These are phyloP conservation scores for Diplodus sargus DNA, from an alignment of 2,797 vertebrate species.

Conservation along the genomic window DNA sequence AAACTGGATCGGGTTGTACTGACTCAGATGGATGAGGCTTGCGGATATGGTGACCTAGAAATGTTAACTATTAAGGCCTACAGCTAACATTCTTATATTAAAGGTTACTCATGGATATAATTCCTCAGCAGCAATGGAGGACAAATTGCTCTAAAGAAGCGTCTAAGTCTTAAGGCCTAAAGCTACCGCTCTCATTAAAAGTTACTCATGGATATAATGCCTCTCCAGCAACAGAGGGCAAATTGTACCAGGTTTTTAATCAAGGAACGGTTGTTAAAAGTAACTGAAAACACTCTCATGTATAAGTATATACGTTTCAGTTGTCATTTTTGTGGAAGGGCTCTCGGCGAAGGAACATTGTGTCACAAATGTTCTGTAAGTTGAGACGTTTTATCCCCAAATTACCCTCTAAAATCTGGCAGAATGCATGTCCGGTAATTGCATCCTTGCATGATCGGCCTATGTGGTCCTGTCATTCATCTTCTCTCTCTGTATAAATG, in stretches of 20 bases:
- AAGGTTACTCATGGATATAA: slow-evolving; percentile 78
- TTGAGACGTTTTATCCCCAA: slow-evolving; percentile 46
- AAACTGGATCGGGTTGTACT: slow-evolving; percentile 57
- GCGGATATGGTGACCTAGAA: slow-evolving; percentile 72
- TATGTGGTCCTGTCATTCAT: slow-evolving; percentile 77
- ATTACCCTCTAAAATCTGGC: slow-evolving; percentile 53
- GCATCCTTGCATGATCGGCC: slow-evolving; percentile 66
- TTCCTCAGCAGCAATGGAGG: slow-evolving; percentile 63
- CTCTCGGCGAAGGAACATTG: slow-evolving; percentile 35
- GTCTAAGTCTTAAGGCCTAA: slow-evolving; percentile 68
- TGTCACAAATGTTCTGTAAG: slow-evolving; percentile 37
- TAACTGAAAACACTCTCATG: slow-evolving; percentile 36
- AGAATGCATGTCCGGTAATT: slow-evolving; percentile 60
- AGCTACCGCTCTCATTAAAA: slow-evolving; percentile 72
- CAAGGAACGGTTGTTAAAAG: slow-evolving; percentile 39
- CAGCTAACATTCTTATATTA: slow-evolving; percentile 74
- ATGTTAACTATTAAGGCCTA: slow-evolving; percentile 71
- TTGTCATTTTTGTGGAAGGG: slow-evolving; percentile 40
- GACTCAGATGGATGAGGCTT: slow-evolving; percentile 63
- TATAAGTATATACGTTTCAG: slow-evolving; percentile 31
- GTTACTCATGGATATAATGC: slow-evolving; percentile 68
- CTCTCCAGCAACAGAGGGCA: slow-evolving; percentile 56
- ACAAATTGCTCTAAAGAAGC: slow-evolving; percentile 73
- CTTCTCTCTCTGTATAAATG: slow-evolving; percentile 67
- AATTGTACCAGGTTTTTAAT: slow-evolving; percentile 67